These are phyloP conservation scores for human (Homo sapiens) DNA, from an alignment of 2,113 vertebrate genomes.

Conservation along the genomic window DNA sequence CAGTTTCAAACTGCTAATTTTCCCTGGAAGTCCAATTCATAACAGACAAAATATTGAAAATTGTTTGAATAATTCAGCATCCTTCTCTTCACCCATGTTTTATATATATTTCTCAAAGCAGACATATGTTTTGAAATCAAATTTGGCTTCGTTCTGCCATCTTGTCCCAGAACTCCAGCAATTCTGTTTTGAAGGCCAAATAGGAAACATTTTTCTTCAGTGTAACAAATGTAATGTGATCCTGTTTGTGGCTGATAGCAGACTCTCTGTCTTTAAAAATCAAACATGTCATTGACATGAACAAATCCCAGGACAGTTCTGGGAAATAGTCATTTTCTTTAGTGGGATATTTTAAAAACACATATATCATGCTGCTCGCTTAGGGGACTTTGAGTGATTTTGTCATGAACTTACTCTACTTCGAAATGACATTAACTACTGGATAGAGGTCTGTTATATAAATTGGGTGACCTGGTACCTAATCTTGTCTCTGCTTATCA, in stretches of 20 bases:
- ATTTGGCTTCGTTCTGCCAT: neutral
- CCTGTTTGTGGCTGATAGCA: neutral
- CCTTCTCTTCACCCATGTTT: neutral
- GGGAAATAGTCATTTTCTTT: neutral
- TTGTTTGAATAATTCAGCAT: neutral
- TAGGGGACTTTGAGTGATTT: neutral
- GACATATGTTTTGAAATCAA: neutral
- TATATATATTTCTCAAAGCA: neutral
- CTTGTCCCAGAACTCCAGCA: neutral
- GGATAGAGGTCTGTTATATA: neutral
- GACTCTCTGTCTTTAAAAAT: neutral
- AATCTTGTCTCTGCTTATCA: neutral
- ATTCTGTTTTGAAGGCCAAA: neutral
- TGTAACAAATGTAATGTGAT: neutral
- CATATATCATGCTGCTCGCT: neutral
- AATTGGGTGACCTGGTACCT: neutral
- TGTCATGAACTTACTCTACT: neutral
- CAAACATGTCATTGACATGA: neutral
- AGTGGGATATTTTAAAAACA: neutral
- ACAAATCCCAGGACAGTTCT: neutral
- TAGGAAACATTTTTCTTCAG: neutral
- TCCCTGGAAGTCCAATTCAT: neutral
- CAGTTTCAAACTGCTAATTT: neutral
- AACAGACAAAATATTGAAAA: neutral
- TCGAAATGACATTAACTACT: neutral